These are phyloP conservation scores for Eumerus sabulonum DNA, from an alignment of 2,888 invertebrate genomes.

Conservation along the genomic window DNA sequence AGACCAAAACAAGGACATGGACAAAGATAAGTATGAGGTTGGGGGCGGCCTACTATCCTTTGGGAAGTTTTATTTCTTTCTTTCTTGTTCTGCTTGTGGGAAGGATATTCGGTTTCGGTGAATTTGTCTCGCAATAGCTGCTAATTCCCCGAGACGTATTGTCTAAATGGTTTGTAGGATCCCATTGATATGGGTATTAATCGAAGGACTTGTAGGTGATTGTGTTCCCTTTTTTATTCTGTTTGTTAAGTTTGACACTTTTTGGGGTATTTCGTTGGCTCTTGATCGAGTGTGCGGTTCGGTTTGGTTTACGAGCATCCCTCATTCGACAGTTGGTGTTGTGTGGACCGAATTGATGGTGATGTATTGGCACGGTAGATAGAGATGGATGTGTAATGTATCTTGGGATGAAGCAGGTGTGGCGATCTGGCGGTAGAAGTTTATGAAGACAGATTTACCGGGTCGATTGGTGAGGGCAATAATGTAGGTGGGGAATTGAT, in stretches of 20 bases:
- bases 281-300: slow-evolving; percentile 35
- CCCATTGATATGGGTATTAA: slow-evolving; percentile 20
- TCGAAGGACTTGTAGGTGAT: slow-evolving; percentile 3
- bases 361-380: not conserved
- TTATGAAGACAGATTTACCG: slow-evolving; percentile 42
- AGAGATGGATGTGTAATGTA: slow-evolving; percentile 17
- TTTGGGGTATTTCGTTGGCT: slow-evolving; percentile 10
- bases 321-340: not conserved
- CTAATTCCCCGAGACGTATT: slow-evolving; percentile 47
- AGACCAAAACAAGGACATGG: no score
- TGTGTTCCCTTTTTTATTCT: not conserved
- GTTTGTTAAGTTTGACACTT: slow-evolving; percentile 36
- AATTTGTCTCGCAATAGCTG: slow-evolving; percentile 15
- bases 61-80: slow-evolving; percentile 21
- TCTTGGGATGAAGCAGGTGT: slow-evolving; percentile 37
- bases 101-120: slow-evolving; percentile 7
- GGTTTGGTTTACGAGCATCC: slow-evolving; percentile 14
- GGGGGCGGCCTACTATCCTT: not conserved
- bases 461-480: no score
- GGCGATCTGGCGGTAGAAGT: slow-evolving; percentile 19
- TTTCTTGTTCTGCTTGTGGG: not conserved
- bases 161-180: slow-evolving; percentile 48
- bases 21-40: no score
- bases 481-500: no score
- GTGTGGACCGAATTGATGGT: slow-evolving; percentile 19